phyloP scores from a whole-genome alignment of 2,113 vertebrate genomes.

The Pedionomus torquatus region DNA sequence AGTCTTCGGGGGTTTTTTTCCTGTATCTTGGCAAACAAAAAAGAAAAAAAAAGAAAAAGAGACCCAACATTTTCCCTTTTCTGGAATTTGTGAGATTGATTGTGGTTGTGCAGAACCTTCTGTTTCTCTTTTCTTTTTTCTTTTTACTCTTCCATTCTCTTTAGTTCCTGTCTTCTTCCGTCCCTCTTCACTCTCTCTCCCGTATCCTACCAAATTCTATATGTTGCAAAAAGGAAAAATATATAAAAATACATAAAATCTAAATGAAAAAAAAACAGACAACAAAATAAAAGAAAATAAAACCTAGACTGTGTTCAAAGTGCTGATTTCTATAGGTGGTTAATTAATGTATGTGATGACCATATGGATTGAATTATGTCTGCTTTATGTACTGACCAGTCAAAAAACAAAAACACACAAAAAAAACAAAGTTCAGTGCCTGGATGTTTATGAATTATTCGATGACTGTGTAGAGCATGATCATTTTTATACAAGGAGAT shows the following conservation, averaged over 20 bases:
- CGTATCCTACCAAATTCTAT: conserved; percentile 44
- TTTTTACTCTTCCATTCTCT: neutral
- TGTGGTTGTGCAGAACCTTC: conserved; percentile 78
- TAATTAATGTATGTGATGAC: conserved; percentile 88
- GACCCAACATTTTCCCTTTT: conserved; percentile 50
- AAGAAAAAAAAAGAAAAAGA: neutral
- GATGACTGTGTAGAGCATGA: conserved; percentile 93
- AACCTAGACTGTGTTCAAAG: conserved; percentile 86
- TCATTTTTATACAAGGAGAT: conserved; percentile 96
- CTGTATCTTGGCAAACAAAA: conserved; percentile 44
- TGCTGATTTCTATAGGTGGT: conserved; percentile 90
- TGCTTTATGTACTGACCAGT: conserved; percentile 89
- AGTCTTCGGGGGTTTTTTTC: neutral
- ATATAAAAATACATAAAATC: conserved; percentile 32
- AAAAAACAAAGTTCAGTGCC: conserved; percentile 88
- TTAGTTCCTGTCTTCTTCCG: conserved; percentile 4
- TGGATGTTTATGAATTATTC: conserved; percentile 93
- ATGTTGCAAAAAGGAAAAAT: conserved; percentile 79
- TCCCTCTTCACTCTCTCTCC: conserved; percentile 26
- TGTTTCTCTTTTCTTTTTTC: neutral
- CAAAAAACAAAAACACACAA: conserved; percentile 74
- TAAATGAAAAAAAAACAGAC: conserved; percentile 45
- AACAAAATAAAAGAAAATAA: conserved; percentile 68
- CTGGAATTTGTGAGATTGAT: conserved; percentile 83
- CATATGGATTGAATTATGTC: conserved; percentile 86